Conservation (phyloP, 2,888 invertebrate species). For the Cacoxenus indagator region DNA sequence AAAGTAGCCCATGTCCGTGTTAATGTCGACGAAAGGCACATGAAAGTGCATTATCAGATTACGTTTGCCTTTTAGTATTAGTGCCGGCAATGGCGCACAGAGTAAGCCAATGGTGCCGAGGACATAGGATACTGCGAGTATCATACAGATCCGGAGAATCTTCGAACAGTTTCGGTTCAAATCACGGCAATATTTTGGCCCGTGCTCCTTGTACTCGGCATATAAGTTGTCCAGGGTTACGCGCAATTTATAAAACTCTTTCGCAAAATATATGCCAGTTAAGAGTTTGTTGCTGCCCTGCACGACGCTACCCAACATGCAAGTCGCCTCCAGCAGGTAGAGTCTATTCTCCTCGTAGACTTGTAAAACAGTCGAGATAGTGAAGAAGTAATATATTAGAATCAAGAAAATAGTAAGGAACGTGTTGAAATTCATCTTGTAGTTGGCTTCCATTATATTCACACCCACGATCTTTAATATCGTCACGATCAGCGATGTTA, state of each 20-base stretch:
- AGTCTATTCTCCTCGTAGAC: slow-evolving; percentile 38
- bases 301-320: slow-evolving; percentile 43
- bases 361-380: slow-evolving; percentile 32
- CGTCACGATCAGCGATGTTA: neutral
- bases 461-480: neutral
- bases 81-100: slow-evolving; percentile 18
- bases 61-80: slow-evolving; percentile 22
- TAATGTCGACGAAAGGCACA: slow-evolving; percentile 43
- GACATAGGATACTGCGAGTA: slow-evolving; percentile 28
- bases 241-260: slow-evolving; percentile 25
- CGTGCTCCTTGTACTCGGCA: slow-evolving; percentile 33
- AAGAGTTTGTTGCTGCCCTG: slow-evolving; percentile 44
- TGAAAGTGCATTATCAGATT: slow-evolving; percentile 45
- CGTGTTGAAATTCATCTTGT: slow-evolving; percentile 32
- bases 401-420: slow-evolving; percentile 5
- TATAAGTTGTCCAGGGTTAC: slow-evolving; percentile 32
- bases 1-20: slow-evolving; percentile 38
- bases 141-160: slow-evolving; percentile 9
- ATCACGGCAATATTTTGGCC: slow-evolving; percentile 26
- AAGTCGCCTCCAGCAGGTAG: slow-evolving; percentile 38
- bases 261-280: slow-evolving; percentile 24
- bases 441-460: slow-evolving; percentile 31
- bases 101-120: slow-evolving; percentile 22
- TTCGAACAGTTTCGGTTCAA: slow-evolving; percentile 27
- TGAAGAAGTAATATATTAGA: slow-evolving; percentile 31